phyloP scores from a whole-genome alignment of 1,140 invertebrate genomes.

The Araneus ventricosus region DNA sequence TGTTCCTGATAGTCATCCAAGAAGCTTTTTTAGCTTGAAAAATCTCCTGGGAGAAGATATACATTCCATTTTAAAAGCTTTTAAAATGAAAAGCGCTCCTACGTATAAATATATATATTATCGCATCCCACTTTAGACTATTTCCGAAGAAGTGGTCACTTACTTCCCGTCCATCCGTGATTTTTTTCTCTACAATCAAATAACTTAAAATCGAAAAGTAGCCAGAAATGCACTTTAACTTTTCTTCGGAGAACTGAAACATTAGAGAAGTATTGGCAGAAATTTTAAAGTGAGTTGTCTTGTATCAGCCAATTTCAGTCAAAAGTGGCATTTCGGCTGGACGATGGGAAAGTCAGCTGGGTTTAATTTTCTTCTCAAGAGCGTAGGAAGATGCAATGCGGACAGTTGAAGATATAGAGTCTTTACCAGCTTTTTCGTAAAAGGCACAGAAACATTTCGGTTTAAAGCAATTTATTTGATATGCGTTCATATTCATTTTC shows the following conservation, averaged over 20 bases:
- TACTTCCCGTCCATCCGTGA: not conserved
- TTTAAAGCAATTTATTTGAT: too few species aligned
- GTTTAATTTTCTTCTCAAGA: not conserved
- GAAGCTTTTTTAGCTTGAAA: too few species aligned
- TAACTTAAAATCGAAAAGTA: constrained; percentile 25
- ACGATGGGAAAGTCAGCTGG: not conserved
- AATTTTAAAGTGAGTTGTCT: constrained; percentile 62
- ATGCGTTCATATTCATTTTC: too few species aligned
- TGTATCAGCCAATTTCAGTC: constrained; percentile 26
- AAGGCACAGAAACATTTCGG: too few species aligned
- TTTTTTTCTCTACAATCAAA: not conserved
- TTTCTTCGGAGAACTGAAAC: constrained; percentile 23
- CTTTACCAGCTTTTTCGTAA: too few species aligned
- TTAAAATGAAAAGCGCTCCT: not conserved
- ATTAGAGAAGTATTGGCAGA: constrained; percentile 53
- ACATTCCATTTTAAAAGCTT: not conserved
- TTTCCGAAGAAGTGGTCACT: constrained; percentile 14
- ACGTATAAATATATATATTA: not conserved
- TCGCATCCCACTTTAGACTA: not conserved
- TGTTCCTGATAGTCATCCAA: too few species aligned
- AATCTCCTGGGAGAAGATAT: not conserved
- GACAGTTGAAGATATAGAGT: too few species aligned
- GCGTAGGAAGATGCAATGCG: not conserved
- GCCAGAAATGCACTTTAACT: constrained; percentile 4
- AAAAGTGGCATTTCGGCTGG: constrained; percentile 5